A percentile compares a stretch with the other conserved stretches of the same genome.
These are phyloP conservation scores for Agrochola circellaris DNA, from an alignment of 2,888 invertebrate genomes.

Conservation along the genomic window DNA sequence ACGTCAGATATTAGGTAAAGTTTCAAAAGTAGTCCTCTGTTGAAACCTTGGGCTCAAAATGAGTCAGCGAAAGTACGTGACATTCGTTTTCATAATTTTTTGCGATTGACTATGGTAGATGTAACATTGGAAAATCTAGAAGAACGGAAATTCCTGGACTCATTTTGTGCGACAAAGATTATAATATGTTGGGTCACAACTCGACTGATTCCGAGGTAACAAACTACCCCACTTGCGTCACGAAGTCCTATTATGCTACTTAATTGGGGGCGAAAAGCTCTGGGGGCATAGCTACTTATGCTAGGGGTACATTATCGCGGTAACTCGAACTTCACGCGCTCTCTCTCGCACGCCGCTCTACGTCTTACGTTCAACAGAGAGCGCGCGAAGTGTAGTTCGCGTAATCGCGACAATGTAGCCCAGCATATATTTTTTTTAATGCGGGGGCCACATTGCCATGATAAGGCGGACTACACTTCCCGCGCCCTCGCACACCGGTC, in stretches of 20 bases:
- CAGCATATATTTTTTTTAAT: no score
- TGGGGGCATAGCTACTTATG: no score
- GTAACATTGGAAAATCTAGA: background rate
- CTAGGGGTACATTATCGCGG: no score
- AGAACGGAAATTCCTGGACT: background rate
- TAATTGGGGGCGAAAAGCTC: no score
- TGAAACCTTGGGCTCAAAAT: background rate
- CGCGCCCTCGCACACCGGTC: no score
- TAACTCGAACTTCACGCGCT: no score
- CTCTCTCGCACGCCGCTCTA: no score
- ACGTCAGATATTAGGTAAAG: background rate
- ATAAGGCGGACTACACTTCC: no score
- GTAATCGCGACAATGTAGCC: no score
- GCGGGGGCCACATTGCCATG: no score
- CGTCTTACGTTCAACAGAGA: no score
- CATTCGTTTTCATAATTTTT: background rate
- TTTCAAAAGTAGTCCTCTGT: background rate
- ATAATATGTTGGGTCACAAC: background rate
- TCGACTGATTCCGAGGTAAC: background rate
- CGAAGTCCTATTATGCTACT: background rate
- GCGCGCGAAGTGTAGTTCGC: no score
- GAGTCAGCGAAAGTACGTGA: background rate
- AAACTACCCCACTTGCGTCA: background rate
- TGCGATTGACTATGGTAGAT: background rate
- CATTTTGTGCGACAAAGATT: background rate